Conservation (phyloP, 1,140 invertebrate genomes). For the Drosophila lini region DNA sequence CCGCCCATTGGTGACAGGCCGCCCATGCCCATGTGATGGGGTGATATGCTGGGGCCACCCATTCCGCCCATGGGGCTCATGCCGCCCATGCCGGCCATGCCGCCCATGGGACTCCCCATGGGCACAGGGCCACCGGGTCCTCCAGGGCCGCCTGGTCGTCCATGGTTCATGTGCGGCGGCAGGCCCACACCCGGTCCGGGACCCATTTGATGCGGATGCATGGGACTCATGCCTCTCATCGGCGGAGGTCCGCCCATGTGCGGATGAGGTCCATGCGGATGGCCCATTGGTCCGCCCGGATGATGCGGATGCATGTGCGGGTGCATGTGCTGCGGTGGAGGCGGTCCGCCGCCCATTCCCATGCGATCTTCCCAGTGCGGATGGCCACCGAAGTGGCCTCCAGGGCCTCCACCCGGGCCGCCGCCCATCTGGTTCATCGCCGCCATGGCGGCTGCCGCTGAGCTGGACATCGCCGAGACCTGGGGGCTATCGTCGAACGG, state of each 20-base stretch:
- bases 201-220: constrained; percentile 84
- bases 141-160: constrained; percentile 66
- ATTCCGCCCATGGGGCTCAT: constrained; percentile 87
- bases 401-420: constrained; percentile 56
- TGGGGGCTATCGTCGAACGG: constrained; percentile 97
- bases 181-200: constrained; percentile 77
- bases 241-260: constrained; percentile 86
- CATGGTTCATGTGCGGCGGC: constrained; percentile 83
- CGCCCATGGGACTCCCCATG: constrained; percentile 84
- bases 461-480: constrained; percentile 78
- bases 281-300: constrained; percentile 84
- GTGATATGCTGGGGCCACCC: constrained; percentile 86
- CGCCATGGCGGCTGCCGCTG: constrained; percentile 85
- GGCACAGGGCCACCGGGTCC: constrained; percentile 64
- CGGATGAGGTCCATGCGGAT: constrained; percentile 83
- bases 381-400: constrained; percentile 69
- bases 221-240: constrained; percentile 90
- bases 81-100: constrained; percentile 84
- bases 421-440: constrained; percentile 86
- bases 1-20: constrained; percentile 88
- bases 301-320: constrained; percentile 85
- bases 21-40: constrained; percentile 87
- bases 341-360: constrained; percentile 86
- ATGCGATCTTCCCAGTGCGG: constrained; percentile 86
- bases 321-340: constrained; percentile 82